Evolutionary conservation across 92 coral and sea anemone genomes (phyloP).

Genomic region (Nematostella vectensis): DNA sequence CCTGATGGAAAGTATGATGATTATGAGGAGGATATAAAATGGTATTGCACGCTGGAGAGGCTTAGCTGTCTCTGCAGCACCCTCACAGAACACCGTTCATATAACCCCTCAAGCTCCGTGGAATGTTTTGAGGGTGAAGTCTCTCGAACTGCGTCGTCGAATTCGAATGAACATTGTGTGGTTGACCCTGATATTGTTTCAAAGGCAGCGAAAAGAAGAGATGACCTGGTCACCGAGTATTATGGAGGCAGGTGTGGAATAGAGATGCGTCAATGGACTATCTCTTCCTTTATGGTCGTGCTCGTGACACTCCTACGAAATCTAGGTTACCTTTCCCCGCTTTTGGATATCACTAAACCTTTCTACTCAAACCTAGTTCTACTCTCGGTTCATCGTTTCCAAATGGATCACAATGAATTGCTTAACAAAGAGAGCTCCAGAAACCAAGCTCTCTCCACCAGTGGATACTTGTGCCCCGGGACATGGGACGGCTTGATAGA

Average conservation of each 20-base stretch:
- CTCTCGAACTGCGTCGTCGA: not conserved
- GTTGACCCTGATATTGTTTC: conserved; percentile 4
- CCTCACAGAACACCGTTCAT: too few species aligned
- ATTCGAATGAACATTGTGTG: not conserved
- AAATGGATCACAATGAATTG: conserved; percentile 43
- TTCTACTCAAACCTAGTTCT: conserved; percentile 41
- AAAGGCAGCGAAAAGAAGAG: conserved; percentile 16
- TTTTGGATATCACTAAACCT: conserved; percentile 20
- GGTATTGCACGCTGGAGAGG: conserved; percentile 56
- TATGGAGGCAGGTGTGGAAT: not conserved
- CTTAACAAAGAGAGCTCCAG: not conserved
- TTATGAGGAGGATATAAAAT: conserved; percentile 24
- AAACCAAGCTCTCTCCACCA: conserved; percentile 3
- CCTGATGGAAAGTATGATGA: conserved; percentile 54
- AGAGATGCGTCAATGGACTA: conserved; percentile 5
- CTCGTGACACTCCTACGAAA: conserved; percentile 17
- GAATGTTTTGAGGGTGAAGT: not conserved
- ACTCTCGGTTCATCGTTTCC: conserved; percentile 53
- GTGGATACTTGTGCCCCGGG: conserved; percentile 43
- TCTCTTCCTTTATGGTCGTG: conserved; percentile 14
- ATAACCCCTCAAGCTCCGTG: too few species aligned
- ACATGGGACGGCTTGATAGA: conserved; percentile 49
- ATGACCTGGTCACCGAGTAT: conserved; percentile 10
- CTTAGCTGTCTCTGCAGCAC: conserved; percentile 37
- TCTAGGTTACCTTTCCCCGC: conserved; percentile 48